Conservation (phyloP, 2,113 vertebrate genomes). For the Benitochromis conjunctus region DNA sequence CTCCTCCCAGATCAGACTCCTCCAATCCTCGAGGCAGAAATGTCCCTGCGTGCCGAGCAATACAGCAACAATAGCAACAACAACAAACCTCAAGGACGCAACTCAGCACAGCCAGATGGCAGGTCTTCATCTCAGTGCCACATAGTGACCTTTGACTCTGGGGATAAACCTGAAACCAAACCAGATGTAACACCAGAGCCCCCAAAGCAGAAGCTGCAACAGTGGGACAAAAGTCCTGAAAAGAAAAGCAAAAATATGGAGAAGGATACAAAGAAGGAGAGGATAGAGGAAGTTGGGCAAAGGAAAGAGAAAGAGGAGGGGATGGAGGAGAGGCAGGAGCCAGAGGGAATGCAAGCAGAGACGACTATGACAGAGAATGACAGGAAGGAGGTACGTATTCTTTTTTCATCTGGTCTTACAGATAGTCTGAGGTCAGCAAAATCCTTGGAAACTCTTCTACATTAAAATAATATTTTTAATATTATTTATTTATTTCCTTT, state of each 20-base stretch:
- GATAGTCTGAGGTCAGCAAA: background rate
- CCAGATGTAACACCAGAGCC: background rate
- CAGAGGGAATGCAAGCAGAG: slow-evolving; percentile 52
- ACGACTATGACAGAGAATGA: background rate
- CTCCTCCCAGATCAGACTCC: slow-evolving; percentile 67
- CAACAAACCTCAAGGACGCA: slow-evolving; percentile 10
- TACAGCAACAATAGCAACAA: slow-evolving; percentile 53
- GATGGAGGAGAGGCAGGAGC: slow-evolving; percentile 41
- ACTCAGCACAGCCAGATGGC: slow-evolving; percentile 2
- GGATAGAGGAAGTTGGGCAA: background rate
- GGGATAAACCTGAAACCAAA: background rate
- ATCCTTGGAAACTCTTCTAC: background rate
- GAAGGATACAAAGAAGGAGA: background rate
- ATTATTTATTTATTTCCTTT: background rate
- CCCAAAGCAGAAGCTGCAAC: background rate
- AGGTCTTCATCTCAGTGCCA: background rate
- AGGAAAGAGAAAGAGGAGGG: slow-evolving; percentile 15
- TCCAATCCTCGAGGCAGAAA: slow-evolving; percentile 66
- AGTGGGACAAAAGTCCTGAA: background rate
- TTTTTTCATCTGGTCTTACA: background rate
- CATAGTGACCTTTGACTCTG: background rate
- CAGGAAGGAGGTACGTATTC: slow-evolving; percentile 30
- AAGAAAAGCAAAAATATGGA: background rate
- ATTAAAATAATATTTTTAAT: background rate
- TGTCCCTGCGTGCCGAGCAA: slow-evolving; percentile 31